Evolutionary conservation across 2,113 vertebrate species (phyloP), one percentile per base, ranked within the genome.

Genomic region (Bagarius yarrelli): DNA sequence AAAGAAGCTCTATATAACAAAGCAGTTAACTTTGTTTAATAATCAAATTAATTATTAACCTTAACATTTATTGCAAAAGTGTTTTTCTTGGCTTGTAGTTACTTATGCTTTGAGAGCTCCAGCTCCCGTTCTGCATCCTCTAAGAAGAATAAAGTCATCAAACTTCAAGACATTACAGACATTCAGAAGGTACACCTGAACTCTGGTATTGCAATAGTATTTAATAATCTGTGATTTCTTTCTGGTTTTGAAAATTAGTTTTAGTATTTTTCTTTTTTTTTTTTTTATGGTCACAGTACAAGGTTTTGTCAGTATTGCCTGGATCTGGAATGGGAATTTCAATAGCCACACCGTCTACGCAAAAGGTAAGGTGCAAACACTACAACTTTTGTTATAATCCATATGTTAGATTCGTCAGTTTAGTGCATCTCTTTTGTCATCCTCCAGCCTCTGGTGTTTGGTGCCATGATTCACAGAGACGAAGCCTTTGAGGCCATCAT

Each of bases 261-360:
- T 23, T 59, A 12, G 0, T 52, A 21, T 2, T 55, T 66, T 15
- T 73, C 44, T 27, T 77, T 40, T 72, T 55, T 32, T 75, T 50
- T 53, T 15, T 40, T 70, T 15, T 30, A 50, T 25, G 14, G 21
- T 77, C 67, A 8, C 90, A 99, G 98, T 98, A 99, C 90, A 99
- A 99, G 93, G 98, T 97, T 44, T 91, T 99, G 80, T 98, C 98
- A 1, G 96, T 99, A 85, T 93, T 99, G 53, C 98, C 97, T 0
- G 98, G 98, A 75, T 98, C 97, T 8, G 98, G 98, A 83, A 99
- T 98, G 97, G 98, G 98, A 25, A 99, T 99, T 84, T 95, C 98
- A 3, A 95, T 99, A 80, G 95, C 97, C 0, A 99, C 97, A 0
- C 97, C 97, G 0, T 95, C 94, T 30, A 98, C 98, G 5, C 95